Base-by-base conservation (phyloP, 1,140 invertebrate genomes). In the Steinernema khuongi region DNA sequence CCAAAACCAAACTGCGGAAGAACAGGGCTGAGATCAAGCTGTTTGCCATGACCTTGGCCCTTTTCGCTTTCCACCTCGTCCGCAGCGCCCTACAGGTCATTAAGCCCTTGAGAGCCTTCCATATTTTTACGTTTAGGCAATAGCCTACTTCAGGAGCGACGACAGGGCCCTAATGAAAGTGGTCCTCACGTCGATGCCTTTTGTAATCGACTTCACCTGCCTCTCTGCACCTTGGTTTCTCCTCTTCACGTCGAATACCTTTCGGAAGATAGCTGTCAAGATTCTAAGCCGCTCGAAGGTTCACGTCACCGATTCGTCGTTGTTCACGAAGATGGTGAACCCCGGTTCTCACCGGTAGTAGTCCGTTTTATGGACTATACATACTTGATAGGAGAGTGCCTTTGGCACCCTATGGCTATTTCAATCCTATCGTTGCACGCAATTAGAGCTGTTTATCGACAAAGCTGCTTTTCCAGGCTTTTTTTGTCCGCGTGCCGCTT, bases 141-240 rank as follows among this genome's bases (percentile, higher is more conserved):
- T n/a, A n/a, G n/a, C n/a, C n/a, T n/a, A 7, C 14, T 28, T 19
- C 22, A 73, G 30, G 7, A 71, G 0, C 31, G 74, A 73, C 19
- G 17, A 14, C 66, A 68, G 68, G 70, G 70, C 17, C 36, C 26
- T 4, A n/a, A n/a, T 18, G 31, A 67, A 11, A 70, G 22, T 74
- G 68, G 31, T 7, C 28, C 43, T 18, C 19, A 28, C n/a, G 31
- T 1, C 18, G 74, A 11, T 41, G 7, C 7, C 36, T n/a, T 11
- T 11, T 11, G 7, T n/a, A 11, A n/a, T 11, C 36, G 7, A n/a
- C 36, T n/a, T 41, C 7, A 7, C 36, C 7, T 41, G 36, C n/a
- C n/a, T 41, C 7, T 41, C 36, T 41, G 7, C 36, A n/a, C 36
- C 36, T 7, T 41, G 7, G 7, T 41, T 41, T n/a, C 36, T 41